Evolutionary conservation across 1,140 invertebrate species (phyloP), one percentile per base, ranked within the genome.

Genomic region (Drosophila paulistorum): DNA sequence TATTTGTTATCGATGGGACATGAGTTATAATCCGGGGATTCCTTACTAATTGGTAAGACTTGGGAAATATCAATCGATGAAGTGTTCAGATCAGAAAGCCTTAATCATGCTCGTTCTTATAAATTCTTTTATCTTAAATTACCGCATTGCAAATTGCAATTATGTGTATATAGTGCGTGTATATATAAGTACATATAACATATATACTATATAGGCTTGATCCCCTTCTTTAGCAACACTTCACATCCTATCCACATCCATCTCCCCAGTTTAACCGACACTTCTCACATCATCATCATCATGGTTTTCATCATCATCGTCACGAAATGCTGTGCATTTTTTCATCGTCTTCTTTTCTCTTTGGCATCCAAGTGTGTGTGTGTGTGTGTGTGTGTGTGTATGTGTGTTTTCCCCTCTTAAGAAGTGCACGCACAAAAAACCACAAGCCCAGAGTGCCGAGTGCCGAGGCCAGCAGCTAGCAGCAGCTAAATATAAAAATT

Each of bases 401-500:
- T 23, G 17, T 51, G 17, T 48, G 2, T 9, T 11, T 20, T 3
- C 9, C 17, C 45, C 17, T 20, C 45, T 51, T 14, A 51, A 51
- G 45, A 51, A 51, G 45, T 51, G 45, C 45, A 51, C 45, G 45
- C 45, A 51, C 45, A 51, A 51, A 51, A 51, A 51, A 20, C 17
- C 45, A 51, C 45, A 51, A 51, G 45, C 45, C 45, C 45, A 51
- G 45, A 51, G 45, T 23, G 17, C 17, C 45, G 20, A 51, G 37
- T 10, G 10, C 17, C 2, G 45, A 9, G 17, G 17, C 45, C 20
- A 51, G 45, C n/a, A 51, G 17, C 45, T 9, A 39, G 11, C 11
- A 39, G 37, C 37, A 39, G 45, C 45, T 51, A 51, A 51, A 51
- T 51, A 51, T 51, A 51, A 51, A 51, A 51, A 51, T 51, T 51